These are phyloP conservation scores for Rhinolophus ferrumequinum DNA, from an alignment of 2,113 vertebrate genomes.

Conservation along the genomic window DNA sequence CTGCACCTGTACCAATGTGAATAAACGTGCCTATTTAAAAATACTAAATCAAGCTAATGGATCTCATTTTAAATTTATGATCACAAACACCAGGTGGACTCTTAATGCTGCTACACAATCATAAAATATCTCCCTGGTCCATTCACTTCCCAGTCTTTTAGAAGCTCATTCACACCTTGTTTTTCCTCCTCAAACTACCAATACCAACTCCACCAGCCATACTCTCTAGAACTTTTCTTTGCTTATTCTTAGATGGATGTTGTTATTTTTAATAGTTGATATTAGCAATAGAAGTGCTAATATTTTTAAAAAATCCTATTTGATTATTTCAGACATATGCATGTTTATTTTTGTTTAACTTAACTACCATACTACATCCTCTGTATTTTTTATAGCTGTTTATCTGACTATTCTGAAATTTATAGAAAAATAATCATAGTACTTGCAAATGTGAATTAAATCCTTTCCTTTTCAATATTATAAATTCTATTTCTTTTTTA, in stretches of 20 bases:
- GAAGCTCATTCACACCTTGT: neutral
- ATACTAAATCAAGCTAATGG: neutral
- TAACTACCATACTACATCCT: neutral
- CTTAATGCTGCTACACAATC: neutral
- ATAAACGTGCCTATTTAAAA: neutral
- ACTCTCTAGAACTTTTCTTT: neutral
- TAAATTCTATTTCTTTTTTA: neutral
- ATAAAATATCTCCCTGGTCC: neutral
- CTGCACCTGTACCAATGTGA: neutral
- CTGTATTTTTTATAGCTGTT: neutral
- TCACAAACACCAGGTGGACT: neutral
- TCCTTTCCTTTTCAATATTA: neutral
- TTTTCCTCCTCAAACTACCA: neutral
- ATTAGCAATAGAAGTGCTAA: neutral
- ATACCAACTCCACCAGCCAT: neutral
- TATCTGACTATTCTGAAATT: neutral
- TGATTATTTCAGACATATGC: neutral
- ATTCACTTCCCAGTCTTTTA: neutral
- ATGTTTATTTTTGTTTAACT: neutral
- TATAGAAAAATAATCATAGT: neutral
- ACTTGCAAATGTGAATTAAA: neutral
- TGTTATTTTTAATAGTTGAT: neutral
- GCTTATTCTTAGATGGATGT: neutral
- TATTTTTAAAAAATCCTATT: neutral
- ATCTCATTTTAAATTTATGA: conserved; percentile 1